Percentiles rank a stretch among this genome's conserved stretches.
These are phyloP conservation scores for Thalassarche chlororhynchos DNA, from an alignment of 2,113 vertebrate genomes.

Conservation along the genomic window DNA sequence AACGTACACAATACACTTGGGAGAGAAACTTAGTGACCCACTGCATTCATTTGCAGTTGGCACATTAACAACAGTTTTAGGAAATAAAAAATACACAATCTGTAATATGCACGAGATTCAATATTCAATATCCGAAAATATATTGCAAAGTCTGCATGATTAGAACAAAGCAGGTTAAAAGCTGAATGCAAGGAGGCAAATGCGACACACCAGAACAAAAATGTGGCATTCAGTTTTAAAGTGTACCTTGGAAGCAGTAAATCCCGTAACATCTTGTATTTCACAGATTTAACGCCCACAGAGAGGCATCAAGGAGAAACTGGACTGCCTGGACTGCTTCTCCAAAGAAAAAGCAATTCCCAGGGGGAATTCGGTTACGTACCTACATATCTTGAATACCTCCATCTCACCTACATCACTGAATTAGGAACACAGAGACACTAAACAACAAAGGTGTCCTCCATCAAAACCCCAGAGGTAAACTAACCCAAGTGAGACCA, in stretches of 20 bases:
- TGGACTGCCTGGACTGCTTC: background rate
- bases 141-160: background rate
- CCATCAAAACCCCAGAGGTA: background rate
- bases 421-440: background rate
- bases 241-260: background rate
- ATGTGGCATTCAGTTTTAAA: accelerated
- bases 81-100: background rate
- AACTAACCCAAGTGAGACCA: background rate
- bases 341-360: background rate
- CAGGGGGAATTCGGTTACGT: background rate
- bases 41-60: background rate
- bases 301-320: background rate
- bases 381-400: background rate
- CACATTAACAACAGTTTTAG: background rate
- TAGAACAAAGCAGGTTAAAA: background rate
- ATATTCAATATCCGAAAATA: background rate
- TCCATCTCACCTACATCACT: background rate
- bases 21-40: background rate
- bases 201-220: background rate
- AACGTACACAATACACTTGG: background rate
- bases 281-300: background rate
- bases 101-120: background rate
- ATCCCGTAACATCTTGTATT: background rate
- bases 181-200: background rate
- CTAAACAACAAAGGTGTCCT: background rate